Evolutionary conservation across 2,888 invertebrate genomes (phyloP), one percentile per base, ranked within the genome.

Genomic region (Ypsolopha sequella): DNA sequence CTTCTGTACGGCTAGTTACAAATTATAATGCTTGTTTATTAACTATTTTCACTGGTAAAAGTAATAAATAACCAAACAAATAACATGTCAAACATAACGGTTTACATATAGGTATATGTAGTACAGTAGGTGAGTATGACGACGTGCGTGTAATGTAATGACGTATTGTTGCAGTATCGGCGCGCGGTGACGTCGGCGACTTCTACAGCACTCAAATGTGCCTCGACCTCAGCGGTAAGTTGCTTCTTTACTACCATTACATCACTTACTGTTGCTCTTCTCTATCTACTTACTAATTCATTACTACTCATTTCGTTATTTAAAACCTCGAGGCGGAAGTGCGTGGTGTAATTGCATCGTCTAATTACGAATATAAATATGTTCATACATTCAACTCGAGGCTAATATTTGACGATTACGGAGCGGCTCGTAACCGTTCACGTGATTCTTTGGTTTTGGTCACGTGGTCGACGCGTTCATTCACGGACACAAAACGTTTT

Each of bases 201-300:
- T 85, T 66, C 73, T 84, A 80, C 80, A 79, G 82, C 69, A 82
- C 85, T 58, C 85, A 84, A 71, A 82, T 85, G 85, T 76, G 84
- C 70, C 76, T 85, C 71, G 84, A 85, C 75, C 80, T 84, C 62
- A 82, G 84, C 68, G 85, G 85, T 85, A 62, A 68, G 85, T 76
- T n/a, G n/a, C n/a, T n/a, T n/a, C 4, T 36, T 24, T 24, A 7
- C 36, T 36, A 11, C 9, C 39, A 1, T 39, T 39, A 39, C 39
- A 6, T 39, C 24, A 24, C 24, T 4, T 2, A 24, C 24, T 4
- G 24, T 4, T 2, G 24, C 24, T 24, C 24, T 4, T 24, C 24
- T 24, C 2, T 24, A 2, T 24, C 24, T 24, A 24, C 24, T 4
- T 39, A 58, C 58, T 54, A 43, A 63, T 41, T 55, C 54, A 56